Conservation (phyloP, 2,113 vertebrate species). For the Todiramphus saurophagus region DNA sequence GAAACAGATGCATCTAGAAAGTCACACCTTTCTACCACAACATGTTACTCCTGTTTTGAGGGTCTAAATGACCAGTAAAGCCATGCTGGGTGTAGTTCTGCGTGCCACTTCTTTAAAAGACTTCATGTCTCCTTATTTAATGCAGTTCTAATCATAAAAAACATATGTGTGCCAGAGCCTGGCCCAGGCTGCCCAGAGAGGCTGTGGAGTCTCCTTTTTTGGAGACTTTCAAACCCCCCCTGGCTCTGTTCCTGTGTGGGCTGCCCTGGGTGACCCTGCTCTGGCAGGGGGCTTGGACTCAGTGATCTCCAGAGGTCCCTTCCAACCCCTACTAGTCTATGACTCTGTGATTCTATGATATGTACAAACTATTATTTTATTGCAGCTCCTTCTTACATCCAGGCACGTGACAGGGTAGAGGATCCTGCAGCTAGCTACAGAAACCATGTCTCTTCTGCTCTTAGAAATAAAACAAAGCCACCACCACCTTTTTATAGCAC, state of each 20-base stretch:
- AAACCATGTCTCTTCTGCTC: background rate
- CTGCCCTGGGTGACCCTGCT: too few relatives aligned
- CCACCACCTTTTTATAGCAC: background rate
- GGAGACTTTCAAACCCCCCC: too few relatives aligned
- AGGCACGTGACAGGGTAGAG: background rate
- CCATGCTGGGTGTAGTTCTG: background rate
- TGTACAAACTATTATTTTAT: background rate
- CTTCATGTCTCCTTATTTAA: background rate
- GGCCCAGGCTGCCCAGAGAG: too few relatives aligned
- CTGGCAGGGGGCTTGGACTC: too few relatives aligned
- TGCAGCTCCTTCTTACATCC: background rate
- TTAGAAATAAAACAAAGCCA: background rate
- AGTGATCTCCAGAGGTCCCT: too few relatives aligned
- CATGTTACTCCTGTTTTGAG: background rate
- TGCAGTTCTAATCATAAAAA: background rate
- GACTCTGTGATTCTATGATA: too few relatives aligned
- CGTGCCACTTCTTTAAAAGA: background rate
- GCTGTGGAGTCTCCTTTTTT: too few relatives aligned
- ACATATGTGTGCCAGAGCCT: background rate
- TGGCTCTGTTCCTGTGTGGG: too few relatives aligned
- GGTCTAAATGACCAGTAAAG: background rate
- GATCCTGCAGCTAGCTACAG: background rate
- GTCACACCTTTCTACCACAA: background rate
- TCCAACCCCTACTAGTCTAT: too few relatives aligned
- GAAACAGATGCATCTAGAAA: slow-evolving; percentile 13